Conservation (phyloP, 2,113 vertebrate genomes). For the Bettongia penicillata region DNA sequence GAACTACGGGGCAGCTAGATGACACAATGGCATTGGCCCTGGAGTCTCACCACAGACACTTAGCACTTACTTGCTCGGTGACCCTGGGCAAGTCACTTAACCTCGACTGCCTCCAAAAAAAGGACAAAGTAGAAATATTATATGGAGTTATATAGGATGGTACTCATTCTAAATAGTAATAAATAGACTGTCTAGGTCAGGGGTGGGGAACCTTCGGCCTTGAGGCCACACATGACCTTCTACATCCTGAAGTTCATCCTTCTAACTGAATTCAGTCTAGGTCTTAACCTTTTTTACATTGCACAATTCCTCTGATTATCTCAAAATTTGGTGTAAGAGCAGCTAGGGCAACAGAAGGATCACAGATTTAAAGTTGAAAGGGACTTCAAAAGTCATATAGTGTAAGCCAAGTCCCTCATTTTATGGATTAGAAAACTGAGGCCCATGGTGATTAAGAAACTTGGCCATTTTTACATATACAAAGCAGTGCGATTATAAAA, state of each 20-base stretch:
- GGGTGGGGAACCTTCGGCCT: too few species aligned
- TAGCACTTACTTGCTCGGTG: too few species aligned
- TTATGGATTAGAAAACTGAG: neutral
- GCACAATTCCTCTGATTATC: neutral
- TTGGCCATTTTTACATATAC: neutral
- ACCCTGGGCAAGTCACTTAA: too few species aligned
- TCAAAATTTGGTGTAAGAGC: neutral
- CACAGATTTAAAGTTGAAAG: neutral
- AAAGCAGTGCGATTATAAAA: neutral
- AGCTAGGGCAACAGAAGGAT: neutral
- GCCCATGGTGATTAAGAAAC: neutral
- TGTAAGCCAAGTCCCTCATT: neutral
- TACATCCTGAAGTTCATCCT: too few species aligned
- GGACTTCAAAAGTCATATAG: neutral
- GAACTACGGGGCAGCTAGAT: neutral
- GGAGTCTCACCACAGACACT: too few species aligned
- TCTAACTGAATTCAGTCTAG: too few species aligned
- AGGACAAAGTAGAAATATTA: neutral
- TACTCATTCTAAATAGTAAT: neutral
- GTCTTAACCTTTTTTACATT: neutral
- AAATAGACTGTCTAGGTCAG: neutral
- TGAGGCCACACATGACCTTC: too few species aligned
- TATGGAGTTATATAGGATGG: neutral
- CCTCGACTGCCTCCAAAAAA: too few species aligned
- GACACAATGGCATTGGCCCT: too few species aligned